phyloP scores from a whole-genome alignment of 1,140 invertebrate genomes.

The Trinorchestia longiramus region DNA sequence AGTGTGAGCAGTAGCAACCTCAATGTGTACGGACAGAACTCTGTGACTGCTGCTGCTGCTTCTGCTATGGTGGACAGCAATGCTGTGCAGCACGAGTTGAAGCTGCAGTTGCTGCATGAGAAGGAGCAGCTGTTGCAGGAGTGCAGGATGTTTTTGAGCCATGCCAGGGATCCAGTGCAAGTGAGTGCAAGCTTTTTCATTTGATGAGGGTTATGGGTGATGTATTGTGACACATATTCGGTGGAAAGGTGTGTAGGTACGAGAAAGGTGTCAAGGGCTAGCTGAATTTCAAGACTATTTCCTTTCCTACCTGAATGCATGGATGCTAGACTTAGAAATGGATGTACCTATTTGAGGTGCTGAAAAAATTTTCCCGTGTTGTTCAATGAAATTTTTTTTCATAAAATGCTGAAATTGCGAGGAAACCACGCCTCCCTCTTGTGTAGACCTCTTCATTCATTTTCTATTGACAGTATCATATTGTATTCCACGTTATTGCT shows the following conservation, averaged over 20 bases:
- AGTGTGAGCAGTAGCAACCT: conserved; percentile 27
- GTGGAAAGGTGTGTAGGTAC: neutral
- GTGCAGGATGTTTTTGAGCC: conserved; percentile 62
- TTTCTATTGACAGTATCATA: too few species aligned
- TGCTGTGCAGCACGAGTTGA: conserved; percentile 64
- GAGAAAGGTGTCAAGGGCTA: neutral
- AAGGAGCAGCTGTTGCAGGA: conserved; percentile 94
- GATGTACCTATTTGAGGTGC: too few species aligned
- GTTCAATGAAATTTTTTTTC: too few species aligned
- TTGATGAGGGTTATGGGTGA: neutral
- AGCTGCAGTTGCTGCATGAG: conserved; percentile 90
- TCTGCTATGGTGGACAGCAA: conserved; percentile 58
- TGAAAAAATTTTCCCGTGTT: too few species aligned
- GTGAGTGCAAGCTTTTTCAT: neutral
- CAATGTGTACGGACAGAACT: neutral
- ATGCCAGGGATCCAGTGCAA: conserved; percentile 64
- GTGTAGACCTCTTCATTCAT: too few species aligned
- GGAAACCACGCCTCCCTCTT: too few species aligned
- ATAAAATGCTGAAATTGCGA: too few species aligned
- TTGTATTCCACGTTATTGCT: too few species aligned
- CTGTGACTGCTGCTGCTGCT: neutral
- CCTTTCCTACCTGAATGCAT: too few species aligned
- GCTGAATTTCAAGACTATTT: neutral
- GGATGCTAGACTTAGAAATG: too few species aligned
- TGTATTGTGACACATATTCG: neutral